Percentiles rank a stretch among this genome's conserved stretches.
These are phyloP conservation scores for Camptogramma bilineatum DNA, from an alignment of 2,888 invertebrate species.

Conservation along the genomic window DNA sequence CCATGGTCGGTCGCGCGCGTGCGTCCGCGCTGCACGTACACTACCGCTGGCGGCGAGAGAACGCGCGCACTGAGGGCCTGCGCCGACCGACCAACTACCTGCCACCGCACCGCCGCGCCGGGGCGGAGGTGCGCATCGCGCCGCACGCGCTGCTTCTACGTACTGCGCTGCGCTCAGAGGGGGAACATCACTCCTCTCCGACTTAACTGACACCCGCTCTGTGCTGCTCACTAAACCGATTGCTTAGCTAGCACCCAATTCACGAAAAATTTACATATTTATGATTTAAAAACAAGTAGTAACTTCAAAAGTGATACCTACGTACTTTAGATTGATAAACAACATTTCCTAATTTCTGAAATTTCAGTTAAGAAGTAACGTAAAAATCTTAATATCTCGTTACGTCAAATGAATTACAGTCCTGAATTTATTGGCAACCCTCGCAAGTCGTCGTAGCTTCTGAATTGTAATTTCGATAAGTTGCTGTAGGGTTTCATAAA, in stretches of 20 bases:
- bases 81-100: conserved; percentile 71
- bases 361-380: conserved; percentile 7
- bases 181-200: conserved; percentile 61
- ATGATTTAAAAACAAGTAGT: too few species aligned
- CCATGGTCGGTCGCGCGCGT: conserved; percentile 73
- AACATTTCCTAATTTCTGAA: neutral
- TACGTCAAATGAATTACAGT: conserved; percentile 23
- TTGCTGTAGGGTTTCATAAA: conserved; percentile 32
- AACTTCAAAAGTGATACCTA: neutral
- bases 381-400: conserved; percentile 1
- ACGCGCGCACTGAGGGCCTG: conserved; percentile 80
- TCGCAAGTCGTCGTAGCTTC: conserved; percentile 25
- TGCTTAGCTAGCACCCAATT: conserved; percentile 47
- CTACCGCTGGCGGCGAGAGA: conserved; percentile 83
- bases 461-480: conserved; percentile 36
- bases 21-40: conserved; percentile 78
- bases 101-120: conserved; percentile 66
- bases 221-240: conserved; percentile 28
- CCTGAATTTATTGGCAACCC: conserved; percentile 23
- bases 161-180: conserved; percentile 54
- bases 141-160: conserved; percentile 70
- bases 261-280: neutral
- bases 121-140: conserved; percentile 63
- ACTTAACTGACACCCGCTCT: conserved; percentile 48
- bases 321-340: neutral